A percentile compares a stretch with the other conserved stretches of the same genome.
phyloP scores from a whole-genome alignment of 2,113 vertebrate species.

The Colistium nudipinnis region DNA sequence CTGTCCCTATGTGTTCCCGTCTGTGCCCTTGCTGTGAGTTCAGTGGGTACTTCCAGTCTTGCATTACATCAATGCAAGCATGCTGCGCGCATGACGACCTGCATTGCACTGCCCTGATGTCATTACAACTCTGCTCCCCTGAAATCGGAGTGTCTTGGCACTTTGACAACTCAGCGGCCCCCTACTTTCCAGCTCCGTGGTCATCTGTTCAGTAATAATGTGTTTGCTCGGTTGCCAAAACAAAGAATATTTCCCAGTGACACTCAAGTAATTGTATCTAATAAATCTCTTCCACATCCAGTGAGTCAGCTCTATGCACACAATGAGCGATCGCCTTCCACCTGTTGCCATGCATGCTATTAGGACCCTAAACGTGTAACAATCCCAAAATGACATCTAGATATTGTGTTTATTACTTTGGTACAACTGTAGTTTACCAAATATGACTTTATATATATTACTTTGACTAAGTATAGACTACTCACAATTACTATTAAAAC shows the following conservation, averaged over 20 bases:
- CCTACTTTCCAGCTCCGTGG: constrained; percentile 38
- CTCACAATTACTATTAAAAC: too few species aligned
- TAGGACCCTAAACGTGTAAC: constrained; percentile 41
- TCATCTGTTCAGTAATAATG: constrained; percentile 30
- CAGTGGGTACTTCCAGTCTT: constrained; percentile 48
- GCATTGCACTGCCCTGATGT: constrained; percentile 71
- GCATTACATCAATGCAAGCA: constrained; percentile 63
- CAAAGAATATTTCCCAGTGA: constrained; percentile 51
- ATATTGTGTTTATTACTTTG: background rate
- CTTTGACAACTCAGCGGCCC: constrained; percentile 53
- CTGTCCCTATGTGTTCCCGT: constrained; percentile 32
- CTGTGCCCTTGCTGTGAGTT: constrained; percentile 41
- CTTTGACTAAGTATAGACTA: too few species aligned
- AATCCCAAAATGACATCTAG: constrained; percentile 18
- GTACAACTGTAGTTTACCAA: too few species aligned
- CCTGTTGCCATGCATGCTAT: constrained; percentile 39
- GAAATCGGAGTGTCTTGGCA: constrained; percentile 64
- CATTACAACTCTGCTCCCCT: constrained; percentile 58
- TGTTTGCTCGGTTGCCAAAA: constrained; percentile 64
- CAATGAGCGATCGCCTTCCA: constrained; percentile 9
- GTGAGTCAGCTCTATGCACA: constrained; percentile 15
- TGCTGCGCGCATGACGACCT: constrained; percentile 63
- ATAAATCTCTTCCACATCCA: constrained; percentile 40
- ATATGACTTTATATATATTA: too few species aligned
- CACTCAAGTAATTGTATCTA: constrained; percentile 16